A percentile compares a stretch with the other conserved stretches of the same genome.
Conservation (phyloP, 2,888 invertebrate genomes). For the Chaitophorus viminalis region DNA sequence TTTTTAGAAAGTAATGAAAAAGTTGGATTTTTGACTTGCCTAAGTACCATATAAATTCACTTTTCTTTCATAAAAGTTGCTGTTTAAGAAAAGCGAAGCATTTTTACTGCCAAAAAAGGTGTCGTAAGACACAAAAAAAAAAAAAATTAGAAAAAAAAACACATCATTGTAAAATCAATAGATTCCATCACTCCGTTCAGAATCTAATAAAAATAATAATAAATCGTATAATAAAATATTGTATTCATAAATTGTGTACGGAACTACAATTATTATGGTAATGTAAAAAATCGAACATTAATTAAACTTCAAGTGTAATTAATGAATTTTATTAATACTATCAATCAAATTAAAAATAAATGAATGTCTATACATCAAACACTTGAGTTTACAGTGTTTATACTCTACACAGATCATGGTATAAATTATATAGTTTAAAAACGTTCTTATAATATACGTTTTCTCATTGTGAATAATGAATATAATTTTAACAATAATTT, state of each 20-base stretch:
- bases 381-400: background rate
- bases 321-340: constrained; percentile 16
- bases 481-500: background rate
- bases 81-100: no score
- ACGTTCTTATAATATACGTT: background rate
- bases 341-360: constrained; percentile 7
- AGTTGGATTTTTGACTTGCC: no score
- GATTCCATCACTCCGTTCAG: no score
- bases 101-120: no score
- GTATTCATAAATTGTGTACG: background rate
- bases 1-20: no score
- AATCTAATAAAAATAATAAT: background rate
- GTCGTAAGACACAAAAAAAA: no score
- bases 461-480: background rate
- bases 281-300: background rate
- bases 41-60: no score
- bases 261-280: background rate
- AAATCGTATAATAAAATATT: background rate
- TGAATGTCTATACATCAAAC: background rate
- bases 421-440: background rate
- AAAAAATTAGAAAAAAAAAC: no score
- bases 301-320: constrained; percentile 6
- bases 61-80: no score
- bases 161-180: no score
- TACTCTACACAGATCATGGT: background rate